A percentile compares a stretch with the other conserved stretches of the same genome.
Evolutionary conservation across 2,797 vertebrate genomes (phyloP).

Genomic region (Salmo trutta): DNA sequence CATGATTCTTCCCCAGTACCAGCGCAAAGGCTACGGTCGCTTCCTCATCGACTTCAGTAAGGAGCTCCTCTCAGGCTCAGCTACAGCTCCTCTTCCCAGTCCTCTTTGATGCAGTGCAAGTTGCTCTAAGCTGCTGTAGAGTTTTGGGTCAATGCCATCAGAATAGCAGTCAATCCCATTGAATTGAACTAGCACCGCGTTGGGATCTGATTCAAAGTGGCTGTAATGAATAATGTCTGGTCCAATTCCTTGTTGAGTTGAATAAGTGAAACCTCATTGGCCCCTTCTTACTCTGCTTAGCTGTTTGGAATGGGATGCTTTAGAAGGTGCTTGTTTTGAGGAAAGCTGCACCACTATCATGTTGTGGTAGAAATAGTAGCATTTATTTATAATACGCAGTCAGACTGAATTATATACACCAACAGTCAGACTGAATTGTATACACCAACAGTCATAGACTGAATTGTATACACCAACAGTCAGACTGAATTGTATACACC

Average conservation of each 20-base stretch:
- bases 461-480: too few species aligned
- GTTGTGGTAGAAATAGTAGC: not conserved
- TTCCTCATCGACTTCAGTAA: slow-evolving; percentile 99
- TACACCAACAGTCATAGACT: too few species aligned
- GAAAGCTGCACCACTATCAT: not conserved
- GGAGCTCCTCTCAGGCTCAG: slow-evolving; percentile 32
- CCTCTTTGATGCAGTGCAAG: not conserved
- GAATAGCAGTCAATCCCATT: slow-evolving; percentile 1
- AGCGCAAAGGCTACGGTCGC: slow-evolving; percentile 96
- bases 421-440: too few species aligned
- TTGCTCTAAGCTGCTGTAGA: not conserved
- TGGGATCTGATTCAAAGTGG: not conserved
- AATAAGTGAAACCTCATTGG: not conserved
- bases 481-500: too few species aligned
- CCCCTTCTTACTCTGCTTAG: not conserved
- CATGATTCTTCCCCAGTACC: slow-evolving; percentile 99
- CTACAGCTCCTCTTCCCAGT: too few species aligned
- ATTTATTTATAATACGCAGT: not conserved
- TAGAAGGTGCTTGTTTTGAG: not conserved
- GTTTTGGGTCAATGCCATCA: not conserved
- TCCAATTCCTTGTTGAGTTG: not conserved
- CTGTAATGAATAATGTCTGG: not conserved
- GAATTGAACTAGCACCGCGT: not conserved
- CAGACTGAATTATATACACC: too few species aligned
- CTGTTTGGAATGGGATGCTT: not conserved